phyloP scores from a whole-genome alignment of 2,797 vertebrate genomes.

The Sebastes iracundus region DNA sequence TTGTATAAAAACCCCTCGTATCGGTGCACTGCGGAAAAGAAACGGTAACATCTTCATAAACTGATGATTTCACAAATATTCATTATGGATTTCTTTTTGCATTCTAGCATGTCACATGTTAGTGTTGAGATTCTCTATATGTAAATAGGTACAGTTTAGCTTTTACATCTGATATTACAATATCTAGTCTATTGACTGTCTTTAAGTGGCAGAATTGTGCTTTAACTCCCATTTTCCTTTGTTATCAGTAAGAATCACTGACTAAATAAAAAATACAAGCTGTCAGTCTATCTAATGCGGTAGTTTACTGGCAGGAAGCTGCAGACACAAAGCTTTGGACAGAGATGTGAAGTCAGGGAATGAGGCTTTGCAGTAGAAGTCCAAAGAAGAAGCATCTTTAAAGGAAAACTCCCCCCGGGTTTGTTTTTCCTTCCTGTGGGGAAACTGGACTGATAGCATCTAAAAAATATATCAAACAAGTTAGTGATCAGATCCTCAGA shows the following conservation, averaged over 20 bases:
- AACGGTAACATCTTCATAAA: slow-evolving; percentile 93
- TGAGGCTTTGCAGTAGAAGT: slow-evolving; percentile 80
- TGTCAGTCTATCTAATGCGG: slow-evolving; percentile 94
- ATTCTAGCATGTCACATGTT: slow-evolving; percentile 96
- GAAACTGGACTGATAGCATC: neutral
- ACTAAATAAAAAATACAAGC: slow-evolving; percentile 89
- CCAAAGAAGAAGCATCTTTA: slow-evolving; percentile 30
- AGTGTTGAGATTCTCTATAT: slow-evolving; percentile 91
- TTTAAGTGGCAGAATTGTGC: slow-evolving; percentile 99
- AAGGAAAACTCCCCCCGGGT: slow-evolving; percentile 62
- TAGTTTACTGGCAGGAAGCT: slow-evolving; percentile 93
- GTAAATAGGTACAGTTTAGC: slow-evolving; percentile 95
- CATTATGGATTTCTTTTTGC: slow-evolving; percentile 94
- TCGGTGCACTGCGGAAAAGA: slow-evolving; percentile 93
- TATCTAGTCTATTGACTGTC: slow-evolving; percentile 89
- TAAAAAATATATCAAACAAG: neutral
- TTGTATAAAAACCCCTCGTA: slow-evolving; percentile 92
- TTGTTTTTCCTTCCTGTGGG: neutral
- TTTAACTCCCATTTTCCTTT: slow-evolving; percentile 95
- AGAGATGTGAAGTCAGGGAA: slow-evolving; percentile 85
- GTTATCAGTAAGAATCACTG: slow-evolving; percentile 91
- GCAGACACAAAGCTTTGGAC: slow-evolving; percentile 92
- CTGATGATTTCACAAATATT: slow-evolving; percentile 94
- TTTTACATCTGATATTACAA: slow-evolving; percentile 91
- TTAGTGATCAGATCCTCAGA: neutral